Percentiles rank a stretch among this genome's conserved stretches.
Evolutionary conservation across 2,797 vertebrate species (phyloP).

Genomic region (Sphenopsis melanotis): DNA sequence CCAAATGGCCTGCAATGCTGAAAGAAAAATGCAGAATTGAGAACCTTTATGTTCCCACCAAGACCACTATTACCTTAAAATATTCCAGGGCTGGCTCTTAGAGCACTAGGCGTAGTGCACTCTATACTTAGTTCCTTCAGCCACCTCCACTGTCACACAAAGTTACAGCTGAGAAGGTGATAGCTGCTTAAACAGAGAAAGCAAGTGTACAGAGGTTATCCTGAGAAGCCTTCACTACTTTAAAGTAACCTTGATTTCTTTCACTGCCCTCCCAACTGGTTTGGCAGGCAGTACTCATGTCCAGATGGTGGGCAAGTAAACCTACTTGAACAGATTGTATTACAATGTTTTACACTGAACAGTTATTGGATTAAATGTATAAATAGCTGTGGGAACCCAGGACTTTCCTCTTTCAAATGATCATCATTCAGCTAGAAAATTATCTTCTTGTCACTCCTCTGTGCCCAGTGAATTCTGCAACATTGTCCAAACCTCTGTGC

Average conservation of each 20-base stretch:
- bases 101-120: neutral
- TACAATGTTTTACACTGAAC: slow-evolving; percentile 4
- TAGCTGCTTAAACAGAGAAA: neutral
- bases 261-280: neutral
- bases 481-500: neutral
- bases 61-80: neutral
- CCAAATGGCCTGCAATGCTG: neutral
- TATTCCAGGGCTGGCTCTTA: neutral
- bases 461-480: neutral
- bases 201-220: neutral
- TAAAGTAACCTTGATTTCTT: slow-evolving; percentile 27
- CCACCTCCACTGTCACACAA: neutral
- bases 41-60: neutral
- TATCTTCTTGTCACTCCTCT: neutral
- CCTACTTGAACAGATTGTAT: slow-evolving; percentile 31
- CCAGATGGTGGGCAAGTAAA: slow-evolving; percentile 51
- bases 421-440: slow-evolving; percentile 15
- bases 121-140: neutral
- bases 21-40: neutral
- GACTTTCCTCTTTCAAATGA: neutral
- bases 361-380: slow-evolving; percentile 36
- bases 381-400: slow-evolving; percentile 26
- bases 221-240: neutral
- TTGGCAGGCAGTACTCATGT: neutral
- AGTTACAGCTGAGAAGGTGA: neutral